Percentiles rank a stretch among this genome's conserved stretches.
Evolutionary conservation across 2,888 invertebrate genomes (phyloP).

Genomic region (Lissonota sp.): DNA sequence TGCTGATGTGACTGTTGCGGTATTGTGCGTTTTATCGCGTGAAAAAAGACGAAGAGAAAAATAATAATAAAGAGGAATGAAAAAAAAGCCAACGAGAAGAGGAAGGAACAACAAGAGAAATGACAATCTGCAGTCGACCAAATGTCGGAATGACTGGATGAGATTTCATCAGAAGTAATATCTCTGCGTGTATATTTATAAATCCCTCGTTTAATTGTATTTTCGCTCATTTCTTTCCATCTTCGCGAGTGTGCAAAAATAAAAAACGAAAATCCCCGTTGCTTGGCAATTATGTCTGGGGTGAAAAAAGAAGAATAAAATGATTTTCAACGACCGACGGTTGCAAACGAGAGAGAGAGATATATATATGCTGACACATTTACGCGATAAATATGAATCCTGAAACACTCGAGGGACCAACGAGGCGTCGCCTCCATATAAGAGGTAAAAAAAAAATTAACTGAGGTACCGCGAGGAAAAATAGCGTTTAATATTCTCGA

Average conservation of each 20-base stretch:
- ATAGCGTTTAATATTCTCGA: no score
- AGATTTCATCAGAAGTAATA: conserved; percentile 43
- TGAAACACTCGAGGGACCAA: not conserved
- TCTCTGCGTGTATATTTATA: not conserved
- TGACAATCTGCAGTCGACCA: conserved; percentile 6
- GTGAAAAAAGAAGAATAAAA: not conserved
- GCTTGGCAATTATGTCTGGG: conserved; percentile 28
- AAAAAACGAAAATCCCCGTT: conserved; percentile 22
- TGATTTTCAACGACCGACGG: conserved; percentile 4
- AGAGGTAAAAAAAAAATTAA: conserved; percentile 9
- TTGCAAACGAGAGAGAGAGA: not conserved
- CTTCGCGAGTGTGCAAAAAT: conserved; percentile 1
- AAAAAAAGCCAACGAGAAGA: conserved; percentile 4
- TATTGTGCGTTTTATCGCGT: conserved; percentile 22
- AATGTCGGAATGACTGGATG: conserved; percentile 34
- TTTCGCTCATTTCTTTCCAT: conserved; percentile 2
- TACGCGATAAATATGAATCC: conserved; percentile 5
- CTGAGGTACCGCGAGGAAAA: no score
- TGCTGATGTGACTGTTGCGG: conserved; percentile 24
- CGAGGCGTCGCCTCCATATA: conserved; percentile 12
- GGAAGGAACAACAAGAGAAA: not conserved
- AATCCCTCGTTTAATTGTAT: conserved; percentile 28
- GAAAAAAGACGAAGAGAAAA: conserved; percentile 9
- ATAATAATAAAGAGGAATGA: conserved; percentile 1
- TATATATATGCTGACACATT: conserved; percentile 4